phyloP scores from a whole-genome alignment of 2,797 vertebrate genomes.

The Urocyon cinereoargenteus region DNA sequence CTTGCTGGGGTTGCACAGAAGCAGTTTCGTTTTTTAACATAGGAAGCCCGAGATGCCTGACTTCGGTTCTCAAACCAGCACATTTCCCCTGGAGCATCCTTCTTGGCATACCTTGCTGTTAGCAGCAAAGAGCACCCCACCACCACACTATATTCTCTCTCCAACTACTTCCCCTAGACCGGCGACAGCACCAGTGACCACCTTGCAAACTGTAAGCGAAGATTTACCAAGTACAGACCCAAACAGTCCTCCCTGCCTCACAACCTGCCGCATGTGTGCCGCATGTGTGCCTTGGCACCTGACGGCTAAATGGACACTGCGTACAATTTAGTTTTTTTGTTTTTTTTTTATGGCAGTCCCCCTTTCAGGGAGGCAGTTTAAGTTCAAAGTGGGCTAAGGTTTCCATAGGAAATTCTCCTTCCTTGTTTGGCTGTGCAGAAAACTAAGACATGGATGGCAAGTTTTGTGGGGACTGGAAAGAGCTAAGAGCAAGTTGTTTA shows the following conservation, averaged over 20 bases:
- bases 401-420: conserved; percentile 13
- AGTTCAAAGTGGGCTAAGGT: not conserved
- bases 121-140: not conserved
- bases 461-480: not conserved
- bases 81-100: not conserved
- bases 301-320: not conserved
- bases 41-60: not conserved
- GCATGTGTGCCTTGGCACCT: not conserved
- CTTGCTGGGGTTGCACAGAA: not conserved
- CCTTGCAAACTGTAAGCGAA: rapidly evolving
- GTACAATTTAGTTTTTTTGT: not conserved
- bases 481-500: not conserved
- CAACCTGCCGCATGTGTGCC: rapidly evolving
- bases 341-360: not conserved
- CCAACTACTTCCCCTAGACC: not conserved
- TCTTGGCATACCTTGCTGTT: rapidly evolving
- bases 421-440: not conserved
- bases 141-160: not conserved
- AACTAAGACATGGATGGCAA: not conserved
- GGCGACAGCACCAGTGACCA: rapidly evolving
- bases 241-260: not conserved
- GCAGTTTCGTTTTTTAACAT: not conserved
- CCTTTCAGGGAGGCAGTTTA: not conserved
- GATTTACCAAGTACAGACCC: not conserved
- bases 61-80: not conserved